Conservation (phyloP, 2,888 invertebrate species). For the Silvanus unidentatus region DNA sequence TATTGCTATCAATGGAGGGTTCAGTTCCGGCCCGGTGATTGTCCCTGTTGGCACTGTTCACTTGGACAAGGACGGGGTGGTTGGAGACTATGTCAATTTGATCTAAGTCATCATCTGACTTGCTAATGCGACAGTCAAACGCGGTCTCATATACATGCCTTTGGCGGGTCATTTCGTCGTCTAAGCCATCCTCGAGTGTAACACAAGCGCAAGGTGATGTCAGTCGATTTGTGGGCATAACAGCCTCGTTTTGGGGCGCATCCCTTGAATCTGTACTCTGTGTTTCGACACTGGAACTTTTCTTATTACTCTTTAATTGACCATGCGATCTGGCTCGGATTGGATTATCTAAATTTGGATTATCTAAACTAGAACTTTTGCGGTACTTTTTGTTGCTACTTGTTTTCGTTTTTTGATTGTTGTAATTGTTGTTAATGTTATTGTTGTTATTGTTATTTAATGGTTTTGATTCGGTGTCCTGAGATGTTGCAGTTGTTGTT, state of each 20-base stretch:
- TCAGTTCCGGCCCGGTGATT: slow-evolving; percentile 24
- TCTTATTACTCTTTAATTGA: slow-evolving; percentile 51
- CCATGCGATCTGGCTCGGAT: slow-evolving; percentile 42
- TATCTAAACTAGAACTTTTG: slow-evolving; percentile 37
- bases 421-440: slow-evolving; percentile 1
- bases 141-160: slow-evolving; percentile 84
- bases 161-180: slow-evolving; percentile 54
- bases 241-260: slow-evolving; percentile 50
- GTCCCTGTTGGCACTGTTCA: slow-evolving; percentile 40
- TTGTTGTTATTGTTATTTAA: slow-evolving; percentile 3
- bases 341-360: slow-evolving; percentile 29
- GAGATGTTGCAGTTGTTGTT: too few relatives aligned
- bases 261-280: slow-evolving; percentile 62
- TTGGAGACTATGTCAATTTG: slow-evolving; percentile 76
- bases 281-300: slow-evolving; percentile 68
- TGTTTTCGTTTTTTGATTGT: slow-evolving; percentile 21
- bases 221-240: slow-evolving; percentile 67
- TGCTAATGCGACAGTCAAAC: slow-evolving; percentile 80
- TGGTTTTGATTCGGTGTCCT: slow-evolving; percentile 16
- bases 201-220: slow-evolving; percentile 68
- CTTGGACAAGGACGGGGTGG: slow-evolving; percentile 66
- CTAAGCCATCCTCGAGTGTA: slow-evolving; percentile 58
- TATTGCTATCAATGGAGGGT: slow-evolving; percentile 29
- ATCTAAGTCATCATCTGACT: slow-evolving; percentile 74
- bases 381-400: slow-evolving; percentile 31